phyloP scores from a whole-genome alignment of 2,113 vertebrate species.

The Neopipo cinnamomea region DNA sequence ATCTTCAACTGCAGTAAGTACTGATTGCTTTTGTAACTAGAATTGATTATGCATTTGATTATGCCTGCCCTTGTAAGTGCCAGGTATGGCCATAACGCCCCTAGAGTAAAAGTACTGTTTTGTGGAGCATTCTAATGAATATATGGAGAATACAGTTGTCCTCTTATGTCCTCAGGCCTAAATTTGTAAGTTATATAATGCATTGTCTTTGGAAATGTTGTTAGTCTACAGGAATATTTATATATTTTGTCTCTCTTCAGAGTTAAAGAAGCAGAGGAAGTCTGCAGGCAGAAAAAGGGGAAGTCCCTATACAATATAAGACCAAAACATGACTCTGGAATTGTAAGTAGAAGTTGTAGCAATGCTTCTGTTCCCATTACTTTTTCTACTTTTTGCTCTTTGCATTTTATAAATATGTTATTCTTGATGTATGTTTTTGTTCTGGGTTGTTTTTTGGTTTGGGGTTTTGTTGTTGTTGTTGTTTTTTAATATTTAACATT shows the following conservation, averaged over 20 bases:
- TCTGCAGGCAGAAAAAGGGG: slow-evolving; percentile 90
- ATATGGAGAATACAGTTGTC: neutral
- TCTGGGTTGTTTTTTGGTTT: neutral
- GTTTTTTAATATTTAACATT: neutral
- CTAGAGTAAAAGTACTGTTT: neutral
- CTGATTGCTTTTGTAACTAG: neutral
- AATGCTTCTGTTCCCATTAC: neutral
- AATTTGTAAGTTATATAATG: neutral
- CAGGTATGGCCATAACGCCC: neutral
- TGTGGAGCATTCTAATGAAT: neutral
- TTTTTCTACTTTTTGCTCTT: neutral
- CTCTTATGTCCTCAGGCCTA: neutral
- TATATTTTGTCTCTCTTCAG: slow-evolving; percentile 64
- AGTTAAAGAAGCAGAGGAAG: slow-evolving; percentile 91
- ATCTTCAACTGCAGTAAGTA: neutral
- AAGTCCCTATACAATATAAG: slow-evolving; percentile 92
- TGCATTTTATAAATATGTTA: neutral
- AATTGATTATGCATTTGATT: neutral
- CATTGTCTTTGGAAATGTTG: neutral
- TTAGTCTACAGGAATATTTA: neutral
- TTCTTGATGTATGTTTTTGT: neutral
- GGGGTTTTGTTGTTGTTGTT: neutral
- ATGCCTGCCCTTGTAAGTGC: neutral
- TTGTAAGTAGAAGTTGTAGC: slow-evolving; percentile 78
- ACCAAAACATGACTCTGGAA: slow-evolving; percentile 93